Evolutionary conservation across 2,113 vertebrate species (phyloP), one percentile per base, ranked within the genome.

Genomic region (Lepus americanus): DNA sequence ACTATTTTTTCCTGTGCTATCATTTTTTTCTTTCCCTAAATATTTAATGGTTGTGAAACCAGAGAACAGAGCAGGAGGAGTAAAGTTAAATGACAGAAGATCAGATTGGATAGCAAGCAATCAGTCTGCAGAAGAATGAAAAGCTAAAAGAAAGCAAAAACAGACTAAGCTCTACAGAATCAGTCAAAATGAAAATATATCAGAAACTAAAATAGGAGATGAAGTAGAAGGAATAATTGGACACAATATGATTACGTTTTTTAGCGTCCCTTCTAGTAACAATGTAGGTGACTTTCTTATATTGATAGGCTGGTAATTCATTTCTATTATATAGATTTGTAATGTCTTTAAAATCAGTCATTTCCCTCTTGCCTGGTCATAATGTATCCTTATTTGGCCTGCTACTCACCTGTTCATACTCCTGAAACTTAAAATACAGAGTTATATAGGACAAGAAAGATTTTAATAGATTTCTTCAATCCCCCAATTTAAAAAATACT

Each of bases 381-480:
- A 69, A 83, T 66, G 14, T 83, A 74, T 31, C 64, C 20, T 66
- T 55, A 74, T 22, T 53, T 84, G 59, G 5, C n/a, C 69, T 74
- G 39, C 39, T 12, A 29, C 33, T 16, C 33, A 83, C 33, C 44
- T 51, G 70, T 9, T 61, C 49, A 90, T 7, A 83, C 16, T 90
- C 36, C 19, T 69, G 51, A 74, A 93, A 94, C n/a, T 55, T 66
- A 87, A 85, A 93, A 67, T 67, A 87, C 0, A 83, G 51, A 92
- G 81, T 31, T 74, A 95, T 72, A 93, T 3, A 72, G 27, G 23
- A 83, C 87, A 94, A 20, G 10, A 33, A 76, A 49, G 53, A 90
- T 74, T 93, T 87, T 69, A 39, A 49, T 80, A n/a, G 7, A 74
- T 73, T 83, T 55, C 53, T 72, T 23, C 27, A 19, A 39, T 5